Percentiles rank a stretch among this genome's conserved stretches.
Conservation (phyloP, 2,113 vertebrate genomes). For the Toxotes jaculatrix region DNA sequence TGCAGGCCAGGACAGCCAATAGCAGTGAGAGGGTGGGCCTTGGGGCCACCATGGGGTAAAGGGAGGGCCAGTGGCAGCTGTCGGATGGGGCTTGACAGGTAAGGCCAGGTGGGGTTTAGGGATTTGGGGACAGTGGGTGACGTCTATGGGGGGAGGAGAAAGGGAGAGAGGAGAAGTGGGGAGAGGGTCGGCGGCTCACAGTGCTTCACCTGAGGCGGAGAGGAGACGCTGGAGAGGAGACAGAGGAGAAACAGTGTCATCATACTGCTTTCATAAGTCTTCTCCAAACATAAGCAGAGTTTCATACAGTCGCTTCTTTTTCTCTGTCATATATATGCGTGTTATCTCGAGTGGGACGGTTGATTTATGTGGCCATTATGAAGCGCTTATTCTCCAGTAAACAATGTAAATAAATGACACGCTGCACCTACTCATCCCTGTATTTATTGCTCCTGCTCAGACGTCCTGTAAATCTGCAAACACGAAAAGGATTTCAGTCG, state of each 20-base stretch:
- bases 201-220: conserved; percentile 73
- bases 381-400: conserved; percentile 8
- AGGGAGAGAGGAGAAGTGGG: background rate
- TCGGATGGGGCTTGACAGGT: conserved; percentile 57
- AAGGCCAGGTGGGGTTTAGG: conserved; percentile 48
- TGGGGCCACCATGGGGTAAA: conserved; percentile 84
- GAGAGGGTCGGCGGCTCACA: conserved; percentile 44
- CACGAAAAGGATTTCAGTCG: conserved; percentile 4
- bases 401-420: conserved; percentile 25
- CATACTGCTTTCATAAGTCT: background rate
- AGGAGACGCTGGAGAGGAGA: conserved; percentile 65
- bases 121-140: conserved; percentile 29
- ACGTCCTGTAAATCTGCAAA: conserved; percentile 15
- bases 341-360: background rate
- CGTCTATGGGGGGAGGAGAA: conserved; percentile 10
- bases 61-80: conserved; percentile 72
- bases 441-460: conserved; percentile 1
- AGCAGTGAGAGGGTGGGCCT: conserved; percentile 85
- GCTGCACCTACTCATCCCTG: conserved; percentile 10
- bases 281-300: background rate
- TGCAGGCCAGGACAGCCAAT: conserved; percentile 87
- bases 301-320: background rate
- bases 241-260: conserved; percentile 8
- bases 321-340: background rate
- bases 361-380: conserved; percentile 2